Conservation (phyloP, 2,888 invertebrate species). For the Mythimna albipuncta region DNA sequence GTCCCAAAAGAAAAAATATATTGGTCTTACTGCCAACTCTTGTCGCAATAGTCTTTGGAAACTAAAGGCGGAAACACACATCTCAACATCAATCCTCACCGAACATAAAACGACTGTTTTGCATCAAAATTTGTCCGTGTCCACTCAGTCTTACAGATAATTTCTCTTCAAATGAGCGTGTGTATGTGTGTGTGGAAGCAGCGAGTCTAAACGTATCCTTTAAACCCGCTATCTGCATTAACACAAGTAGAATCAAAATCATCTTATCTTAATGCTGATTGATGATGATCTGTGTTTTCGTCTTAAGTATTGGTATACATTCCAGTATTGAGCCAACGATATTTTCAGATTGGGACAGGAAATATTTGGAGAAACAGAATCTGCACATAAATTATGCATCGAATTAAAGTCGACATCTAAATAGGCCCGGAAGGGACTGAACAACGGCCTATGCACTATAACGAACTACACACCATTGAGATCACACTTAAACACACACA, state of each 20-base stretch:
- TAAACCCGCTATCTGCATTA: slow-evolving; percentile 50
- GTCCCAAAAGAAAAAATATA: not conserved
- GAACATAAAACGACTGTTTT: slow-evolving; percentile 41
- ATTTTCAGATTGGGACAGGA: slow-evolving; percentile 44
- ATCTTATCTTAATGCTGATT: slow-evolving; percentile 56
- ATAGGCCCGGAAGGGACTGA: not conserved
- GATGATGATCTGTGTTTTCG: slow-evolving; percentile 56
- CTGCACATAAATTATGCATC: slow-evolving; percentile 30
- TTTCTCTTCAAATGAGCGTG: slow-evolving; percentile 39
- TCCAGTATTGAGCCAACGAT: slow-evolving; percentile 40
- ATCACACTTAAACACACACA: too few relatives aligned
- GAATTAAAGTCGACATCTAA: not conserved
- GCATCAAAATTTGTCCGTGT: slow-evolving; percentile 55
- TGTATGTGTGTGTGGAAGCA: slow-evolving; percentile 9
- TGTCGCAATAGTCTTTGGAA: slow-evolving; percentile 24
- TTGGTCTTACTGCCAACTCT: slow-evolving; percentile 6
- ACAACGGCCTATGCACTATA: too few relatives aligned
- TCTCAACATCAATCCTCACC: slow-evolving; percentile 49
- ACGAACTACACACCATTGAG: too few relatives aligned
- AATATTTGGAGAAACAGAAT: slow-evolving; percentile 29
- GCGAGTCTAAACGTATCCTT: slow-evolving; percentile 42
- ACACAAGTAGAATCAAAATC: slow-evolving; percentile 52
- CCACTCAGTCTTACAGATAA: slow-evolving; percentile 44
- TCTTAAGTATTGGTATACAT: slow-evolving; percentile 45
- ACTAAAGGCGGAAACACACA: slow-evolving; percentile 45